phyloP scores from a whole-genome alignment of 2,113 vertebrate genomes.

The Sinocyclocheilus anshuiensis region DNA sequence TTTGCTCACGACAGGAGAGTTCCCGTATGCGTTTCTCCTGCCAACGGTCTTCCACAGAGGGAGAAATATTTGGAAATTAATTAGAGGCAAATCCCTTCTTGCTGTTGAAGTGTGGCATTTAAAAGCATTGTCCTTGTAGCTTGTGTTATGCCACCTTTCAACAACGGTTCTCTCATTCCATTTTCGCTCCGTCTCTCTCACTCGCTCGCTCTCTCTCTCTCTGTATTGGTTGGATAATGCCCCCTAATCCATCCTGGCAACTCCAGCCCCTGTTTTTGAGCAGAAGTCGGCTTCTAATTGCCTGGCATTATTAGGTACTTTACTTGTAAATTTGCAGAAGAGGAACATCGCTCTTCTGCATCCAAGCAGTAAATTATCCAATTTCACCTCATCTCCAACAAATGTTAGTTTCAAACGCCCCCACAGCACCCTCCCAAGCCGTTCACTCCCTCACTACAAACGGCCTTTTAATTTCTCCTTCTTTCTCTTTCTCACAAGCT shows the following conservation, averaged over 20 bases:
- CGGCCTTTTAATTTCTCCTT: constrained; percentile 18
- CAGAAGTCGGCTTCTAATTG: constrained; percentile 75
- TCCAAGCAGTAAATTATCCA: constrained; percentile 81
- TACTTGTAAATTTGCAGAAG: constrained; percentile 80
- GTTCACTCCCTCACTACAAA: constrained; percentile 29
- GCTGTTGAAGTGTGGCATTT: constrained; percentile 78
- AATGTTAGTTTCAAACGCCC: constrained; percentile 53
- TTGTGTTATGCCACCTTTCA: constrained; percentile 72
- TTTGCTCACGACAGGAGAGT: constrained; percentile 67
- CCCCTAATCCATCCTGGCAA: constrained; percentile 56
- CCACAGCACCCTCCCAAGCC: constrained; percentile 51
- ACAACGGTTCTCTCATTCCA: constrained; percentile 51
- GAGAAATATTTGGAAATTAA: constrained; percentile 76
- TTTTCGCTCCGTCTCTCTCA: background rate
- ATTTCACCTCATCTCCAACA: constrained; percentile 77
- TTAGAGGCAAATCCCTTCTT: constrained; percentile 77
- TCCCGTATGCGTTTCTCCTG: constrained; percentile 60
- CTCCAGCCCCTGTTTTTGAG: constrained; percentile 72
- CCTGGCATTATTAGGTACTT: constrained; percentile 79
- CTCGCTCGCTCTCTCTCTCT: background rate
- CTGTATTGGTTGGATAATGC: constrained; percentile 36
- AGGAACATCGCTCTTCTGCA: constrained; percentile 77
- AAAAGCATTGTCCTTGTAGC: constrained; percentile 74
- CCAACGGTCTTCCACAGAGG: constrained; percentile 64
- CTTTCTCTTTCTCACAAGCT: constrained; percentile 50